These are phyloP conservation scores for Dendrolimus houi DNA, from an alignment of 2,888 invertebrate genomes.

Conservation along the genomic window DNA sequence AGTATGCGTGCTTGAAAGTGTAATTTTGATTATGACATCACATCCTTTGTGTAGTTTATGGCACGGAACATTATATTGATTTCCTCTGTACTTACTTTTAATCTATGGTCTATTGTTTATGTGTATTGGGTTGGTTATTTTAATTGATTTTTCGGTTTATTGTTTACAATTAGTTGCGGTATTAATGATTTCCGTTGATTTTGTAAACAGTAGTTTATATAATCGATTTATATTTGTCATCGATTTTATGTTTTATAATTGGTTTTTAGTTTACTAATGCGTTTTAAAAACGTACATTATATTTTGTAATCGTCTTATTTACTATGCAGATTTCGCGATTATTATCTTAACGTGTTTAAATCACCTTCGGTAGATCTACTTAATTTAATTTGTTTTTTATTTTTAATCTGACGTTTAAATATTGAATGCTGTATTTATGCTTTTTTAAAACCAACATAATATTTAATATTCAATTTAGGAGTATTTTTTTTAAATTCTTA, in stretches of 20 bases:
- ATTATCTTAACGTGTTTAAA: too few species aligned
- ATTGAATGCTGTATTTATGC: too few species aligned
- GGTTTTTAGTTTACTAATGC: too few species aligned
- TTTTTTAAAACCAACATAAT: too few species aligned
- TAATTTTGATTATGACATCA: conserved; percentile 49
- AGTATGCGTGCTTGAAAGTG: conserved; percentile 35
- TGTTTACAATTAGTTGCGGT: background rate
- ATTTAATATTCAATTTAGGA: too few species aligned
- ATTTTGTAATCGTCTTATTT: too few species aligned
- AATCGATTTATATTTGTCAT: background rate
- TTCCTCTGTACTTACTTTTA: conserved; percentile 12
- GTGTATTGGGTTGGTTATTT: conserved; percentile 11
- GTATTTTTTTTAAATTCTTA: too few species aligned
- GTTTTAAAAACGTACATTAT: too few species aligned
- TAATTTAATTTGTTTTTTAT: too few species aligned
- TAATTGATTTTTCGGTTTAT: background rate
- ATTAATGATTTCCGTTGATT: background rate
- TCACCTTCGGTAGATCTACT: too few species aligned
- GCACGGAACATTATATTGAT: conserved; percentile 27
- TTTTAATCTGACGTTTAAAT: too few species aligned
- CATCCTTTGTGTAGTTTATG: conserved; percentile 39
- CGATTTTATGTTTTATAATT: background rate
- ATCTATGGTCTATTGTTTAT: conserved; percentile 1
- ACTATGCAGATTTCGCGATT: too few species aligned
- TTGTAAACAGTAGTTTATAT: background rate